Percentiles rank a stretch among this genome's conserved stretches.
These are phyloP conservation scores for Emydoidea blandingii DNA, from an alignment of 2,797 vertebrate species.

Conservation along the genomic window DNA sequence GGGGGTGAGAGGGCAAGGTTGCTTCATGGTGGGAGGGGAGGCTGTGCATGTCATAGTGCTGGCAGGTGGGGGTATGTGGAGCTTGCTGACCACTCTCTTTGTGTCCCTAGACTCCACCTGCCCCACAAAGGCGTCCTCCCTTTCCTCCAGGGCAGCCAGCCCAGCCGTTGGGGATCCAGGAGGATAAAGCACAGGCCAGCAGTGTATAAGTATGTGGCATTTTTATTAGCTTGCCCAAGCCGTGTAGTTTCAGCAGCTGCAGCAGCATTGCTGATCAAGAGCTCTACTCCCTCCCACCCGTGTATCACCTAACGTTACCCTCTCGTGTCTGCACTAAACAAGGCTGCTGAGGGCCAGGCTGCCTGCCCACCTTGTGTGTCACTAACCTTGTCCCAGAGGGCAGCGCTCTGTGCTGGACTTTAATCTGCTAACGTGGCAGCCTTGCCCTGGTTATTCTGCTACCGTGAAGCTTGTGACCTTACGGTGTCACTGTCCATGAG, in stretches of 20 bases:
- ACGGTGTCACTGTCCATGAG: neutral
- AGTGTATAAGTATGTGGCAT: slow-evolving; percentile 78
- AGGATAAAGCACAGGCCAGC: slow-evolving; percentile 76
- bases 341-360: neutral
- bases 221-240: slow-evolving; percentile 69
- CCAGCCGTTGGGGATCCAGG: slow-evolving; percentile 58
- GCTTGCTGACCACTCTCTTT: slow-evolving; percentile 72
- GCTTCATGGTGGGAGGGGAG: neutral
- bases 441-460: neutral
- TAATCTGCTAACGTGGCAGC: neutral
- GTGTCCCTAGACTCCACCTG: slow-evolving; percentile 74
- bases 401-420: neutral
- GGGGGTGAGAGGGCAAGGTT: neutral
- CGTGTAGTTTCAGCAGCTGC: slow-evolving; percentile 61
- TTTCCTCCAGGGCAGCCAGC: slow-evolving; percentile 73
- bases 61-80: neutral
- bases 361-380: slow-evolving; percentile 29
- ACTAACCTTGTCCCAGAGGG: slow-evolving; percentile 34
- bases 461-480: neutral
- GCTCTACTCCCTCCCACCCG: slow-evolving; percentile 27
- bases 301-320: neutral
- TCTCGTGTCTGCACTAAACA: slow-evolving; percentile 45
- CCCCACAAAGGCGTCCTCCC: slow-evolving; percentile 72
- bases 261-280: slow-evolving; percentile 17
- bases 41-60: neutral